A percentile compares a stretch with the other conserved stretches of the same genome.
These are phyloP conservation scores for Tortrix viridana DNA, from an alignment of 2,888 invertebrate genomes.

Conservation along the genomic window DNA sequence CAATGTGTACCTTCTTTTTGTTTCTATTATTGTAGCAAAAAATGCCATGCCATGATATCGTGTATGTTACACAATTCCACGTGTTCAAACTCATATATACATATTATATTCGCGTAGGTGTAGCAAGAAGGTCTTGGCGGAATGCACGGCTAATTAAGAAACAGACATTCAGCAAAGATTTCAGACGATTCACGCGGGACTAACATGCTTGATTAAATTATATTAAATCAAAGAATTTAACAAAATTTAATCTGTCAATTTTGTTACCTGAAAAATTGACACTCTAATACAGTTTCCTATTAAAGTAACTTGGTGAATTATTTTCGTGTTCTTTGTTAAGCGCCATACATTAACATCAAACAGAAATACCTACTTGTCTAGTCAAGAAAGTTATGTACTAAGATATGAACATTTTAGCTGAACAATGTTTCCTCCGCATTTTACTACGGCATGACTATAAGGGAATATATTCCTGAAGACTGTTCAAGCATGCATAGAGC, in stretches of 20 bases:
- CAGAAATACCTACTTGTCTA: conserved; percentile 26
- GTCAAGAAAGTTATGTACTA: conserved; percentile 28
- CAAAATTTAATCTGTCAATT: no score
- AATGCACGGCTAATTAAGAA: conserved; percentile 13
- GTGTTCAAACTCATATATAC: neutral
- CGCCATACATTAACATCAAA: conserved; percentile 23
- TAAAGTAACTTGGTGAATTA: neutral
- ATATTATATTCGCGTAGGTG: no score
- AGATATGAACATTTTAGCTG: conserved; percentile 31
- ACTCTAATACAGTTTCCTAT: no score
- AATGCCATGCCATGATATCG: no score
- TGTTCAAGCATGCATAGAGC: conserved; percentile 34
- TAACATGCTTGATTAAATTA: conserved; percentile 16
- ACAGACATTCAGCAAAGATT: conserved; percentile 4
- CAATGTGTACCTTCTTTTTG: no score
- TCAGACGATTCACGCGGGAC: conserved; percentile 1
- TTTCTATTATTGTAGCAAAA: no score
- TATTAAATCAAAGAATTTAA: conserved; percentile 4
- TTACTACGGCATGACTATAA: conserved; percentile 20
- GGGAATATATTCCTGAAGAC: conserved; percentile 34
- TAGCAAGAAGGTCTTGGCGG: neutral
- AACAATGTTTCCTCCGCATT: conserved; percentile 34
- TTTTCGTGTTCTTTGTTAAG: neutral
- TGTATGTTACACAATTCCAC: neutral
- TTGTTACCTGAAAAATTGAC: no score